Evolutionary conservation across 2,113 vertebrate genomes (phyloP), one percentile per base, ranked within the genome.

Genomic region (Stegostoma tigrinum): DNA sequence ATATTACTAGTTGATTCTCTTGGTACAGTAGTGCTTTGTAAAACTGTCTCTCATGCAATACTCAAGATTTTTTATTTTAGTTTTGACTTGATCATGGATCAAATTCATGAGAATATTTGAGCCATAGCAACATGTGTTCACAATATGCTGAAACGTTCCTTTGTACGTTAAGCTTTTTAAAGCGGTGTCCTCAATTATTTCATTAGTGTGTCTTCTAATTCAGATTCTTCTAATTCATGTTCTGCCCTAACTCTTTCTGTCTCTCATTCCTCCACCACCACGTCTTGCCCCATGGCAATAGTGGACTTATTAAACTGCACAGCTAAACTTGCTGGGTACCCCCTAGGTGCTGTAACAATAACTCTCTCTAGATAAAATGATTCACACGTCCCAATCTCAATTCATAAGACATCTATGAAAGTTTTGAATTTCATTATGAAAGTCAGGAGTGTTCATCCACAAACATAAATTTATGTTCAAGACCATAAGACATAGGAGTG

Each of bases 141-240:
- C 27, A 90, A 34, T 61, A 90, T 64, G 52, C n/a, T 66, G 55
- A 93, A 93, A 93, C 42, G 89, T 64, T 91, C 87, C 61, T 64
- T 52, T 66, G 61, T 66, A 34, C 17, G 23, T 42, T n/a, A 3
- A 67, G 61, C 17, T 66, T 38, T 66, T 42, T 15, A 66, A 66
- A 38, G 19, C 61, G 66, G 34, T 66, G 89, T 66, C 55, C 55
- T 61, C 55, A 61, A 61, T 61, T 61, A 61, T 61, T 61, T 61
- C 55, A 61, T 61, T 61, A 61, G 6, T 10, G 6, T 12, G 6
- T 66, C 21, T 93, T 93, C 89, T 66, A 67, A 93, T 93, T 38
- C 89, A 7, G 61, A 38, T 34, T 66, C 0, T 17, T 19, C 64
- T 52, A 61, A 66, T 4, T 66, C 19, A 55, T 89, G 86, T 89